Evolutionary conservation across 2,113 vertebrate genomes (phyloP), one percentile per base, ranked within the genome.

Genomic region (Salvator merianae): DNA sequence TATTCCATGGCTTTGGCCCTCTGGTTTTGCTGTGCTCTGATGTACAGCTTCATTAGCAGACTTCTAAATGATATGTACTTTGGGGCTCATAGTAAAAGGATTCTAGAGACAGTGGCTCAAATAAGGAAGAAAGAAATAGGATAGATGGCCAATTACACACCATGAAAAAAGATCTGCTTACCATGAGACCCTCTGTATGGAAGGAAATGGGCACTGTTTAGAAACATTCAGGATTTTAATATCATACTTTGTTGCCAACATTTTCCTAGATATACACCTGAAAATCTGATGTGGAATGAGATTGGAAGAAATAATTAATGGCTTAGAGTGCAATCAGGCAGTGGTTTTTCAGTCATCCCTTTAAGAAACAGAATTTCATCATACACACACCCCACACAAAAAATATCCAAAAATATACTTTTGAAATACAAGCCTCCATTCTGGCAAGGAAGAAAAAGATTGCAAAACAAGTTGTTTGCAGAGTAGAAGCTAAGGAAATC

Each of bases 1-100:
- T 92, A 92, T 87, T 93, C 88, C 77, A 79, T 71, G 7, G 1
- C 7, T 72, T 73, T 85, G 88, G 87, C 88, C 88, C 89, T 87
- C 75, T 32, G 75, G 90, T 93, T 93, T 88, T 90, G 85, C 78
- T 89, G 86, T 87, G 86, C 86, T 92, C 90, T 80, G 77, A 92
- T 88, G 84, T 92, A 90, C 88, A 91, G 85, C 72, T 93, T 92
- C 91, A 92, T 89, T 84, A 90, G 84, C 74, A 89, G 91, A 77
- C 77, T 85, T 88, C 76, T 75, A 82, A 50, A 77, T 78, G 84
- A 79, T 86, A 91, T 2, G 59, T 66, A 83, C 83, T 89, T 84
- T 87, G 81, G 82, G 9, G 13, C 34, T 43, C 22, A 89, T 26
- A 92, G 72, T 70, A 26, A 63, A 80, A 87, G 16, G 63, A 70